Evolutionary conservation across 2,888 invertebrate genomes (phyloP).

Genomic region (Nephrocerus scutellatus): DNA sequence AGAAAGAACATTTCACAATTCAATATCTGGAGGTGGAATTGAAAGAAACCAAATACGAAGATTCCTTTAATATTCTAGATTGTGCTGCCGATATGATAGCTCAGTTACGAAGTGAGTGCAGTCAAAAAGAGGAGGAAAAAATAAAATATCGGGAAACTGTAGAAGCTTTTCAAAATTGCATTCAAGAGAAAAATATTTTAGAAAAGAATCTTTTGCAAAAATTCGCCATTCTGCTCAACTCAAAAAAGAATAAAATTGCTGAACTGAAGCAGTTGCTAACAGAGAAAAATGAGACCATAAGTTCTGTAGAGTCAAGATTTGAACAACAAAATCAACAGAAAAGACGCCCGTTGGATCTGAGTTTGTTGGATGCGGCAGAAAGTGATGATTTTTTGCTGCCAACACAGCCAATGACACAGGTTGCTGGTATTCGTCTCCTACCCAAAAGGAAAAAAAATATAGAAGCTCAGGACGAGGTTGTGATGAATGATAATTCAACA

Average conservation of each 20-base stretch:
- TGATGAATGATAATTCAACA: no score
- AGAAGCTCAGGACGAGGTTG: no score
- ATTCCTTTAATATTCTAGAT: slow-evolving; percentile 23
- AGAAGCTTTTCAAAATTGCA: slow-evolving; percentile 26
- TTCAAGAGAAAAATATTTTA: slow-evolving; percentile 23
- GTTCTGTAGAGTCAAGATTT: neutral
- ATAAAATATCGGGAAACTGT: slow-evolving; percentile 19
- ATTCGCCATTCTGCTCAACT: slow-evolving; percentile 32
- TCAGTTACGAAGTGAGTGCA: slow-evolving; percentile 8
- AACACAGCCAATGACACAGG: slow-evolving; percentile 17
- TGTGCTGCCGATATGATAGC: slow-evolving; percentile 25
- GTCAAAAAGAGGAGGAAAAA: no score
- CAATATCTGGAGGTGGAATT: slow-evolving; percentile 29
- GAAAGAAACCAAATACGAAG: slow-evolving; percentile 16
- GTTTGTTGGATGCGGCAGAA: neutral
- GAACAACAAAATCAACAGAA: slow-evolving; percentile 3
- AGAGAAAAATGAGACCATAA: slow-evolving; percentile 11
- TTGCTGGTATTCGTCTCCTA: neutral
- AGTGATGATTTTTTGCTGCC: slow-evolving; percentile 15
- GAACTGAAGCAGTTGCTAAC: slow-evolving; percentile 26
- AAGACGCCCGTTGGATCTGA: neutral
- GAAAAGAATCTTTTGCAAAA: slow-evolving; percentile 30
- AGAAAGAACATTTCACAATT: slow-evolving; percentile 29
- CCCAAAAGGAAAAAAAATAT: neutral
- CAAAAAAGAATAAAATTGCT: slow-evolving; percentile 34